phyloP scores from a whole-genome alignment of 2,888 invertebrate genomes.

The Sympetrum striolatum region DNA sequence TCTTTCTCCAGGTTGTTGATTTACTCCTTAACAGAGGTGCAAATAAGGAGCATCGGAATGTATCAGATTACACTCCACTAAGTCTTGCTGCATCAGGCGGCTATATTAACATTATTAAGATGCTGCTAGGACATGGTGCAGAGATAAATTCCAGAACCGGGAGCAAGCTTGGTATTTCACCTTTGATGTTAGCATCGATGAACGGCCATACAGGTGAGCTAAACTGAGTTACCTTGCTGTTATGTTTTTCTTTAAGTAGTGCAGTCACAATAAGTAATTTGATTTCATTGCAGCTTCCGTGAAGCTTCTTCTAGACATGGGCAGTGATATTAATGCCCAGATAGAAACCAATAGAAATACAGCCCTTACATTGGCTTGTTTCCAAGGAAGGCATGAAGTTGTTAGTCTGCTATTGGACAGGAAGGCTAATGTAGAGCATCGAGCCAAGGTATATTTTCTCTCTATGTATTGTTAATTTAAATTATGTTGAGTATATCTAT shows the following conservation, averaged over 20 bases:
- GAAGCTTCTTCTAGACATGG: conserved; percentile 92
- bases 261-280: conserved; percentile 22
- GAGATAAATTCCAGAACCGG: conserved; percentile 98
- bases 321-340: conserved; percentile 99
- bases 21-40: conserved; percentile 86
- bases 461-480: not conserved
- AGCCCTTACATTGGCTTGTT: conserved; percentile 96
- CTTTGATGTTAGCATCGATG: conserved; percentile 99
- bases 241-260: not conserved
- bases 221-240: not conserved
- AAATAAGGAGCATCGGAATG: conserved; percentile 98
- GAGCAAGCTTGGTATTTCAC: conserved; percentile 97
- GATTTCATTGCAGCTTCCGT: conserved; percentile 77
- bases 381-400: conserved; percentile 98
- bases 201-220: conserved; percentile 82
- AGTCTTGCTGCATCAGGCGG: conserved; percentile 98
- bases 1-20: conserved; percentile 75
- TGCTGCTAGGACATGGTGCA: conserved; percentile 91
- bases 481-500: too few relatives aligned
- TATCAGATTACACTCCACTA: conserved; percentile 98
- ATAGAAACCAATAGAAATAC: conserved; percentile 99
- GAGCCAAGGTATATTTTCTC: conserved; percentile 77
- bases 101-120: conserved; percentile 96
- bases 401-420: conserved; percentile 94
- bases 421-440: conserved; percentile 98